These are phyloP conservation scores for Ericerus pela DNA, from an alignment of 1,140 invertebrate species.

Conservation along the genomic window DNA sequence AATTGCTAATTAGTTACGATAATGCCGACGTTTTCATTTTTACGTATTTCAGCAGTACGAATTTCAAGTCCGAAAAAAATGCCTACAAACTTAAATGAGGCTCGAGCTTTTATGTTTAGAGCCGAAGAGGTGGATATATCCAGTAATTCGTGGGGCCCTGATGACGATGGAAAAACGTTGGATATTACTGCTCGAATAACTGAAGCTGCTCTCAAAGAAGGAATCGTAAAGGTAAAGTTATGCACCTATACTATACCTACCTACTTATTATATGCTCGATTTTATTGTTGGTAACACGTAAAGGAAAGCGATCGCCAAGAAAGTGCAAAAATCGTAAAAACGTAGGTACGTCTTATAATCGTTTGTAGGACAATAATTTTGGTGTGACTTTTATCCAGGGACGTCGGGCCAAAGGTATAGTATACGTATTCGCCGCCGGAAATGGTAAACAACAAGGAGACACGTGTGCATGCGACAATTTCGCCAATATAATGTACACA, in stretches of 20 bases:
- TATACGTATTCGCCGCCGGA: conserved; percentile 86
- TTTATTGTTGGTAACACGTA: not conserved
- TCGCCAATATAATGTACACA: conserved; percentile 70
- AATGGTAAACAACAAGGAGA: conserved; percentile 74
- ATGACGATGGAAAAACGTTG: conserved; percentile 72
- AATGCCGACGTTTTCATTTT: no score
- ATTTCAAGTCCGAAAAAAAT: no score
- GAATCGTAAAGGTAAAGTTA: conserved; percentile 34
- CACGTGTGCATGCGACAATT: conserved; percentile 85
- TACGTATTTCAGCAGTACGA: no score
- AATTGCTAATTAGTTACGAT: no score
- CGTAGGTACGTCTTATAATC: no score
- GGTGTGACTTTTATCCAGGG: conserved; percentile 40
- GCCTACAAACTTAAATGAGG: no score
- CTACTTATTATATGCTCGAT: not conserved
- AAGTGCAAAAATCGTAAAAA: no score
- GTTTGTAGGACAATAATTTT: not conserved
- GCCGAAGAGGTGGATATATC: conserved; percentile 65
- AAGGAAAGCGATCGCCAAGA: no score
- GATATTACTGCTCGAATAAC: conserved; percentile 65
- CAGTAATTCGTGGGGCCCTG: conserved; percentile 82
- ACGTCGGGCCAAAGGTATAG: conserved; percentile 60
- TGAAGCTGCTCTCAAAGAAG: conserved; percentile 30
- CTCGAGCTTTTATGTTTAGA: conserved; percentile 50
- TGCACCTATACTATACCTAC: no score